A percentile compares a stretch with the other conserved stretches of the same genome.
Evolutionary conservation across 1,140 invertebrate species (phyloP).

Genomic region (Pogonomyrmex barbatus): DNA sequence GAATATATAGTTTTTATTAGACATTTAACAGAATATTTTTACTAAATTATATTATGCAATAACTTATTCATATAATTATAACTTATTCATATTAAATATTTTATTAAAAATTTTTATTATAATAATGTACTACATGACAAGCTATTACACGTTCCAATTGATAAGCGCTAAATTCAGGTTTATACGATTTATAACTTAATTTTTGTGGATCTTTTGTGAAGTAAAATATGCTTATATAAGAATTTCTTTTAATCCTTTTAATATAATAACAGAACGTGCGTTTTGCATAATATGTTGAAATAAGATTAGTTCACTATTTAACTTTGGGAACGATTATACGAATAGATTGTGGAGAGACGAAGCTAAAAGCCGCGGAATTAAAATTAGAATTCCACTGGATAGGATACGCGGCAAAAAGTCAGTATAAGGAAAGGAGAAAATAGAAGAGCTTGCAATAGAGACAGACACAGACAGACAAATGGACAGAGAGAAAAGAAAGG

Average conservation of each 20-base stretch:
- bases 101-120: background rate
- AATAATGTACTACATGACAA: background rate
- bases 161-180: background rate
- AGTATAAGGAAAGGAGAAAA: constrained; percentile 6
- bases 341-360: constrained; percentile 28
- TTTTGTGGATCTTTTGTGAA: background rate
- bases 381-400: constrained; percentile 55
- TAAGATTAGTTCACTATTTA: constrained; percentile 55
- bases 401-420: constrained; percentile 49
- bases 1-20: background rate
- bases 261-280: constrained; percentile 27
- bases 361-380: constrained; percentile 52
- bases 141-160: background rate
- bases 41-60: background rate
- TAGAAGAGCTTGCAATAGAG: background rate
- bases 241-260: constrained; percentile 32
- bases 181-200: constrained; percentile 1
- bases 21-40: background rate
- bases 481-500: background rate
- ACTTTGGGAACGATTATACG: constrained; percentile 57
- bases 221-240: constrained; percentile 11
- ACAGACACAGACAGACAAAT: background rate
- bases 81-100: background rate
- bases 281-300: constrained; percentile 46
- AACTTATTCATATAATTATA: background rate